Percentiles rank a stretch among this genome's conserved stretches.
These are phyloP conservation scores for Cephus sareptanus DNA, from an alignment of 2,888 invertebrate species.

Conservation along the genomic window DNA sequence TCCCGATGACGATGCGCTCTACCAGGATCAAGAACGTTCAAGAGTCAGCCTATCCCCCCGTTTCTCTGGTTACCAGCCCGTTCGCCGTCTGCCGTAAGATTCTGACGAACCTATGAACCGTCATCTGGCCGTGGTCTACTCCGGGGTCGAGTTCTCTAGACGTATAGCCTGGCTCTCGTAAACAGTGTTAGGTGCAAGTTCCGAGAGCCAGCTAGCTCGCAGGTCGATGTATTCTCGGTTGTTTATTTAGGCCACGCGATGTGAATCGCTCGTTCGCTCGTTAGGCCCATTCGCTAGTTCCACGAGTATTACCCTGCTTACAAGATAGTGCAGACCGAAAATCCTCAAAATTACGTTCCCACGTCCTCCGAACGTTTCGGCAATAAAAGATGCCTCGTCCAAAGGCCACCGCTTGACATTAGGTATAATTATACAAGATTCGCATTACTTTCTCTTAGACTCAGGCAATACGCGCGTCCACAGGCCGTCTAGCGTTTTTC, in stretches of 20 bases:
- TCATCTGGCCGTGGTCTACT: not conserved
- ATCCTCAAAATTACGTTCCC: not conserved
- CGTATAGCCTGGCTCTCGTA: not conserved
- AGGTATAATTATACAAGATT: not conserved
- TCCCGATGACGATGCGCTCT: not conserved
- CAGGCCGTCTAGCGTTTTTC: constrained; percentile 38
- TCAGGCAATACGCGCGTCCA: constrained; percentile 19
- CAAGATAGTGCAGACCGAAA: not conserved
- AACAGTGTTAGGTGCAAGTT: constrained; percentile 23
- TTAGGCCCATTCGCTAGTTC: not conserved
- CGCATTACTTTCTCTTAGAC: not conserved
- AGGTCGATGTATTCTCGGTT: constrained; percentile 66
- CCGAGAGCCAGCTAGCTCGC: constrained; percentile 44
- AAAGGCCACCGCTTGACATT: not conserved
- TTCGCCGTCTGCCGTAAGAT: not conserved
- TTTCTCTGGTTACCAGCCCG: not conserved
- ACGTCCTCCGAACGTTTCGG: not conserved
- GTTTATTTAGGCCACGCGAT: constrained; percentile 66
- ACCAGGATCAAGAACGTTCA: not conserved
- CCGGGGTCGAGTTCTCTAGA: not conserved
- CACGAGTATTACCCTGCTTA: not conserved
- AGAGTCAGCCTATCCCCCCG: not conserved
- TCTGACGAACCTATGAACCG: not conserved
- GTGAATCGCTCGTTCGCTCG: constrained; percentile 57
- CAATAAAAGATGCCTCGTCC: not conserved